Evolutionary conservation across 2,888 invertebrate genomes (phyloP).

Genomic region (Euzetes globulus): DNA sequence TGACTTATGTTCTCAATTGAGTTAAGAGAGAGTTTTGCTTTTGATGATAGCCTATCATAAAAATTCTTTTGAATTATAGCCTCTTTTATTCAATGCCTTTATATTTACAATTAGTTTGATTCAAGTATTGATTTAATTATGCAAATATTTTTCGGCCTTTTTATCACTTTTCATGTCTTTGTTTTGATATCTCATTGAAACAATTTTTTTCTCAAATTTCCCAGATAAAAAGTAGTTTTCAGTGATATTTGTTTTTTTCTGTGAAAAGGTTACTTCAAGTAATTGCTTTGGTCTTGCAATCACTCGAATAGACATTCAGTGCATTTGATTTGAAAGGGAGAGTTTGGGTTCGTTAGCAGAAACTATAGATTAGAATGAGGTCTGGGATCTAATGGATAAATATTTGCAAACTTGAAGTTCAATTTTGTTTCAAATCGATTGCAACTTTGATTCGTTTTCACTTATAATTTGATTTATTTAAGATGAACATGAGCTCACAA

Average conservation of each 20-base stretch:
- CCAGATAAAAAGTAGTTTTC: neutral
- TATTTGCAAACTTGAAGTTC: neutral
- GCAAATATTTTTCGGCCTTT: too few relatives aligned
- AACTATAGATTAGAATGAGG: constrained; percentile 1
- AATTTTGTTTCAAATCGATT: neutral
- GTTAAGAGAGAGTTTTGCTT: too few relatives aligned
- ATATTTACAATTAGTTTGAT: too few relatives aligned
- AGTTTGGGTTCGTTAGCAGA: neutral
- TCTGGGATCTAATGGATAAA: neutral
- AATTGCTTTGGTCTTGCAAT: neutral
- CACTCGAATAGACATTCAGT: neutral
- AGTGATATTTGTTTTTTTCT: neutral
- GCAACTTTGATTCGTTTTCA: too few relatives aligned
- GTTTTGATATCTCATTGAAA: neutral
- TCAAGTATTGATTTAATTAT: too few relatives aligned
- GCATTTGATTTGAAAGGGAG: neutral
- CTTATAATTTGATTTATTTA: too few relatives aligned
- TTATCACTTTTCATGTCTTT: too few relatives aligned
- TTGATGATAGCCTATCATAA: too few relatives aligned
- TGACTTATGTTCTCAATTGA: too few relatives aligned
- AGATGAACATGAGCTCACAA: too few relatives aligned
- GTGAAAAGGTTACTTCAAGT: neutral
- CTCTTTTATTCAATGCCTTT: too few relatives aligned
- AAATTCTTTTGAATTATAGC: too few relatives aligned
- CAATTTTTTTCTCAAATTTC: neutral